Evolutionary conservation across 1,140 invertebrate genomes (phyloP).

Genomic region (Bradysia coprophila): DNA sequence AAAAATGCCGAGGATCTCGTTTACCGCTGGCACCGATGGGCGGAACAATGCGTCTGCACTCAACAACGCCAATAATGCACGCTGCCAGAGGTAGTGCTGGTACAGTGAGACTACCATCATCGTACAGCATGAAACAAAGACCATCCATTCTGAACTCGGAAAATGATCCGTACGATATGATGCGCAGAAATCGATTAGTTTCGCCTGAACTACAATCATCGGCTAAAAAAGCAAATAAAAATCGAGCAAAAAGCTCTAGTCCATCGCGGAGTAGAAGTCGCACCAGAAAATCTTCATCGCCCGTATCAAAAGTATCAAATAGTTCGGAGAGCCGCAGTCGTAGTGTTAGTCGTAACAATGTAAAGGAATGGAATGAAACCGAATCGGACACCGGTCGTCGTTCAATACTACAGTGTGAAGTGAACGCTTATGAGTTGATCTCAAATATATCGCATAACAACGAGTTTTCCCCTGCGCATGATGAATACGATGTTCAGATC

Average conservation of each 20-base stretch:
- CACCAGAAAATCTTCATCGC: constrained; percentile 1
- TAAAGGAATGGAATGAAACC: constrained; percentile 28
- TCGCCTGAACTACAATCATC: constrained; percentile 27
- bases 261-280: constrained; percentile 11
- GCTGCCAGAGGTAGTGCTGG: constrained; percentile 23
- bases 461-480: constrained; percentile 1
- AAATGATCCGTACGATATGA: constrained; percentile 60
- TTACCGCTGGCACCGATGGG: constrained; percentile 37
- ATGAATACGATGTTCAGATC: no score
- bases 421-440: constrained; percentile 69
- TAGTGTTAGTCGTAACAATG: constrained; percentile 24
- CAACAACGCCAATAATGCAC: constrained; percentile 12
- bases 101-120: constrained; percentile 35
- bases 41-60: constrained; percentile 34
- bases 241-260: constrained; percentile 8
- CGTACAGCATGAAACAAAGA: constrained; percentile 27
- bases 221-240: constrained; percentile 1
- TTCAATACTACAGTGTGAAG: constrained; percentile 66
- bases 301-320: background rate
- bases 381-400: constrained; percentile 26
- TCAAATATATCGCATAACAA: constrained; percentile 6
- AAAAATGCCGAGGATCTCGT: constrained; percentile 60
- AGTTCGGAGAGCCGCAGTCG: constrained; percentile 1
- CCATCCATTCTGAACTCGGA: constrained; percentile 36
- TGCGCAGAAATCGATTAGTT: constrained; percentile 49